Base-by-base conservation (phyloP, 2,113 vertebrate genomes). In the Patagioenas fasciata region DNA sequence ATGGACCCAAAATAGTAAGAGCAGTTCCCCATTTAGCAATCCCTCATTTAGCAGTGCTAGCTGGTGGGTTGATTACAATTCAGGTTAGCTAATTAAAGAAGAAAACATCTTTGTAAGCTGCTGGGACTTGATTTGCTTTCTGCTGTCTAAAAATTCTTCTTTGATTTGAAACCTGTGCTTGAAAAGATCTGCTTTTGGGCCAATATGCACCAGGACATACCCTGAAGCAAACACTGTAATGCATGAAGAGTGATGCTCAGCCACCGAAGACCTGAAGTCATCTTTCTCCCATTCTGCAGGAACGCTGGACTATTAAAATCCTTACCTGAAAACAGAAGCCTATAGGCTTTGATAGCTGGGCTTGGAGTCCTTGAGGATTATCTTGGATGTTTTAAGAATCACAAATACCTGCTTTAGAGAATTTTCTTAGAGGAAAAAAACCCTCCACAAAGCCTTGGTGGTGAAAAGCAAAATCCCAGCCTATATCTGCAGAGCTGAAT, bases 51-150 rank as follows among this genome's bases (percentile, higher is more conserved):
- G 73, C 79, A 80, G 21, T 36, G 15, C 67, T 94, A 88, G 79
- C 57, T 83, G 32, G 54, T 65, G 71, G 12, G 26, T 8, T 86
- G 80, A 83, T 90, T 83, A 83, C 47, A 73, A 42, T 65, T 80
- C 78, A 86, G 44, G 84, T 95, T 38, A 60, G 80, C 20, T 94
- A 89, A 95, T 88, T 90, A 90, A 88, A 79, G 60, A 96, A 80
- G 51, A 80, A 87, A 94, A 85, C 21, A 64, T 80, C 56, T 78
- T 61, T 71, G 16, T 44, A 66, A 88, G 34, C 64, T 86, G 20
- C 72, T 71, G 25, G 58, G 44, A 26, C 11, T 95, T 83, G 26
- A 74, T 91, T 91, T 81, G 51, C 29, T 91, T 47, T 91, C 87
- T 91, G 25, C 71, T 73, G 28, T n/a, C 75, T 38, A 19, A 77